Conservation (phyloP, 2,797 vertebrate genomes). For the Neomorphus geoffroyi region DNA sequence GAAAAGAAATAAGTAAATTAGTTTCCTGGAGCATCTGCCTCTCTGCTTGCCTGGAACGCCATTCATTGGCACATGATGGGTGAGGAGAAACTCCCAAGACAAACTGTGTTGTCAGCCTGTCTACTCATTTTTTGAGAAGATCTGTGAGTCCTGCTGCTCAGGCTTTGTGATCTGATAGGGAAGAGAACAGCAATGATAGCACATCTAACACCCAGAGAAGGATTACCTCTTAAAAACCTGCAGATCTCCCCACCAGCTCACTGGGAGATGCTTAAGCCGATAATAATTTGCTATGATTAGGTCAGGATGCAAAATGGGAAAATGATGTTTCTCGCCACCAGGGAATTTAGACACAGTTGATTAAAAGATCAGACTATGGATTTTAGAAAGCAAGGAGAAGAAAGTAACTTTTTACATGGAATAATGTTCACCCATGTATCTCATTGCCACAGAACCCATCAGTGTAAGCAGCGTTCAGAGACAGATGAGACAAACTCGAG, state of each 20-base stretch:
- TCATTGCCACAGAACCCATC: not conserved
- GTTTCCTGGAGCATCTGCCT: not conserved
- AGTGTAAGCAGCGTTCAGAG: not conserved
- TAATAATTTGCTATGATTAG: not conserved
- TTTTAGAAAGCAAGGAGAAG: not conserved
- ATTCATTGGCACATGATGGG: accelerated
- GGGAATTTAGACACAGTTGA: not conserved
- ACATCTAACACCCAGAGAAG: not conserved
- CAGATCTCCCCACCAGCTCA: not conserved
- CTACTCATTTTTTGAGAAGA: not conserved
- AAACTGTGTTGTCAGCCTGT: not conserved
- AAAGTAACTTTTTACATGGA: not conserved
- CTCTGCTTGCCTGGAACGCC: not conserved
- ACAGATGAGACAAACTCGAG: not conserved
- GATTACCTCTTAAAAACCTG: not conserved
- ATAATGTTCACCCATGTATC: accelerated
- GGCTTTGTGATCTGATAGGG: not conserved
- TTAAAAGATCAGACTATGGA: not conserved
- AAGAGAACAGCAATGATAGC: not conserved
- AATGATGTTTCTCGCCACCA: not conserved
- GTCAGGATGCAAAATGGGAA: constrained; percentile 11
- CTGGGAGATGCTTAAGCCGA: constrained; percentile 18
- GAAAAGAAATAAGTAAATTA: not conserved
- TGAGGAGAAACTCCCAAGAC: not conserved
- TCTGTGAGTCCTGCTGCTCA: not conserved